Evolutionary conservation across 1,140 invertebrate genomes (phyloP), one percentile per base, ranked within the genome.

Genomic region (Penaeus japonicus): DNA sequence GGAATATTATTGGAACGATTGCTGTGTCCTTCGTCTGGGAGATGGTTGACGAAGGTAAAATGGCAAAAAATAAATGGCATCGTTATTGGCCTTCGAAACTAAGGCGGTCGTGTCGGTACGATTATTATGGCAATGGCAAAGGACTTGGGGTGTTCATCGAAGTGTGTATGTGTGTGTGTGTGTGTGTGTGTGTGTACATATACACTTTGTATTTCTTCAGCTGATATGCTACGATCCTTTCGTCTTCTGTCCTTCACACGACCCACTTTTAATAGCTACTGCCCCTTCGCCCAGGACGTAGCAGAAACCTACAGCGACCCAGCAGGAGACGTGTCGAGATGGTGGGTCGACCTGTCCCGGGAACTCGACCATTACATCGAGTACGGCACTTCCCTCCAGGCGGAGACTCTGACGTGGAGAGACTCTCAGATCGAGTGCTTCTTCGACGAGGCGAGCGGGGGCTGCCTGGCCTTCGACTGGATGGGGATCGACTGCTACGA

Each of bases 341-440:
- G 89, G 89, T 90, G 89, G 89, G 57, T 80, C 24, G 89, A 90
- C 85, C 82, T 90, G 70, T 85, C 85, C 2, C 65, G 30, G 3
- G 80, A 90, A 39, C 59, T 90, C 35, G 7, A 79, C 2, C 89
- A 90, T 75, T 90, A 90, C 85, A 90, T 90, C 89, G 57, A 84
- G 27, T 90, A 90, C 75, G 83, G 81, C 7, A 30, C 73, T 1
- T 85, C 35, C 47, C 89, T 90, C 12, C 65, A 90, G 54, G 55
- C 84, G 47, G 81, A 81, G 80, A 87, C 85, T 1, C n/a, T 78
- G 81, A 57, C 47, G 18, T 90, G 86, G 85, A 78, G 89, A 57
- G 65, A 88, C 77, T 81, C 77, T 20, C 78, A 90, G 82, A 90
- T 90, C 32, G 89, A 90, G 57, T 90, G 89, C 22, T 85, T 53